These are phyloP conservation scores for Rallus limicola DNA, from an alignment of 2,113 vertebrate species.

Conservation along the genomic window DNA sequence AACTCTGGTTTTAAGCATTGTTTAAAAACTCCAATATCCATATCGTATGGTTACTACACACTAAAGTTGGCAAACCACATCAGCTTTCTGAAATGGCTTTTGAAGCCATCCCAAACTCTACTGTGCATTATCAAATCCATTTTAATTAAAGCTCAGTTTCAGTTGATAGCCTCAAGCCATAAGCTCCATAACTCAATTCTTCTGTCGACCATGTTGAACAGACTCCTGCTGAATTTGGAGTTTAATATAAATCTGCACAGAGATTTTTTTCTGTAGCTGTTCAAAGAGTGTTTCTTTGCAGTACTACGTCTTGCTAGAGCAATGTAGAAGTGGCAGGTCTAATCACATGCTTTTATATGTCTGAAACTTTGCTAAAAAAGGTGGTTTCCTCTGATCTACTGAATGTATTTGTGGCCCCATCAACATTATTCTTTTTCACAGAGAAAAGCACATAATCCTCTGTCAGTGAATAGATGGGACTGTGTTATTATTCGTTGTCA, in stretches of 20 bases:
- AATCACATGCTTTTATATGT: background rate
- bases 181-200: slow-evolving; percentile 49
- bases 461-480: background rate
- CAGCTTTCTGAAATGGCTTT: background rate
- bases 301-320: background rate
- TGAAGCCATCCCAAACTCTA: slow-evolving; percentile 1
- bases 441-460: background rate
- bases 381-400: background rate
- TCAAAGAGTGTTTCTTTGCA: background rate
- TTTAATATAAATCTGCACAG: slow-evolving; percentile 27
- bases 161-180: slow-evolving; percentile 40
- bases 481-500: background rate
- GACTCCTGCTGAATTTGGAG: slow-evolving; percentile 16
- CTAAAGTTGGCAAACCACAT: background rate
- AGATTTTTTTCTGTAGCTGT: slow-evolving; percentile 24
- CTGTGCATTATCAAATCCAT: slow-evolving; percentile 8
- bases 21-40: background rate
- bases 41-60: background rate
- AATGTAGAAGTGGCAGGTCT: background rate
- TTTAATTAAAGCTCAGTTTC: slow-evolving; percentile 70
- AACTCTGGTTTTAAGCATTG: background rate
- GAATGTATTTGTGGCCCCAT: background rate
- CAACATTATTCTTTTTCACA: background rate
- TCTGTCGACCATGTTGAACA: slow-evolving; percentile 10
- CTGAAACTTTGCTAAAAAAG: background rate